Evolutionary conservation across 2,113 vertebrate species (phyloP).

Genomic region (Coreoperca whiteheadi): DNA sequence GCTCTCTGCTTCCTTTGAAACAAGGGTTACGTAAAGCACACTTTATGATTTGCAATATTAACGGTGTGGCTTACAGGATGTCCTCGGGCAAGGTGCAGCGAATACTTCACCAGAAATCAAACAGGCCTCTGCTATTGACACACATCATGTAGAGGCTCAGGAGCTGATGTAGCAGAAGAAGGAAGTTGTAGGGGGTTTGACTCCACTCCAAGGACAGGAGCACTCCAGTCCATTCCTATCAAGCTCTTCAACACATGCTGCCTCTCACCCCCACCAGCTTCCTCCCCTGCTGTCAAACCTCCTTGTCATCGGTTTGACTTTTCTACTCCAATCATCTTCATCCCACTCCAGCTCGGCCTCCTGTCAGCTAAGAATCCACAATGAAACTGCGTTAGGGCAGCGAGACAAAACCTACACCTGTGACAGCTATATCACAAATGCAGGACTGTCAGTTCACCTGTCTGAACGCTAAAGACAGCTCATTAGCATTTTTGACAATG

Average conservation of each 20-base stretch:
- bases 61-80: slow-evolving; percentile 42
- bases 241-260: slow-evolving; percentile 65
- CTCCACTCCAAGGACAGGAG: slow-evolving; percentile 67
- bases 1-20: slow-evolving; percentile 61
- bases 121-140: slow-evolving; percentile 41
- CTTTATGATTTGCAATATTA: slow-evolving; percentile 61
- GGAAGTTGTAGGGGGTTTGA: slow-evolving; percentile 51
- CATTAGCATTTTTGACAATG: slow-evolving; percentile 57
- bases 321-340: slow-evolving; percentile 79
- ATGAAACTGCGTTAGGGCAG: slow-evolving; percentile 30
- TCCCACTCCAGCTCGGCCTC: slow-evolving; percentile 51
- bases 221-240: slow-evolving; percentile 69
- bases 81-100: slow-evolving; percentile 45
- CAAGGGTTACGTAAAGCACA: slow-evolving; percentile 44
- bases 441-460: slow-evolving; percentile 36
- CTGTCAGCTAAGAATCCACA: slow-evolving; percentile 47
- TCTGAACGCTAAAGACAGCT: slow-evolving; percentile 38
- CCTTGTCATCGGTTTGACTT: slow-evolving; percentile 74
- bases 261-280: slow-evolving; percentile 55
- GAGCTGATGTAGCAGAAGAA: slow-evolving; percentile 51
- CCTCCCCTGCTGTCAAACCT: slow-evolving; percentile 74
- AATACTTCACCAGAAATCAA: slow-evolving; percentile 40
- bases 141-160: slow-evolving; percentile 28
- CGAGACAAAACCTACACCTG: slow-evolving; percentile 3
- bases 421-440: slow-evolving; percentile 3